Base-by-base conservation (phyloP, 2,113 vertebrate species). In the Myiopsitta monachus region DNA sequence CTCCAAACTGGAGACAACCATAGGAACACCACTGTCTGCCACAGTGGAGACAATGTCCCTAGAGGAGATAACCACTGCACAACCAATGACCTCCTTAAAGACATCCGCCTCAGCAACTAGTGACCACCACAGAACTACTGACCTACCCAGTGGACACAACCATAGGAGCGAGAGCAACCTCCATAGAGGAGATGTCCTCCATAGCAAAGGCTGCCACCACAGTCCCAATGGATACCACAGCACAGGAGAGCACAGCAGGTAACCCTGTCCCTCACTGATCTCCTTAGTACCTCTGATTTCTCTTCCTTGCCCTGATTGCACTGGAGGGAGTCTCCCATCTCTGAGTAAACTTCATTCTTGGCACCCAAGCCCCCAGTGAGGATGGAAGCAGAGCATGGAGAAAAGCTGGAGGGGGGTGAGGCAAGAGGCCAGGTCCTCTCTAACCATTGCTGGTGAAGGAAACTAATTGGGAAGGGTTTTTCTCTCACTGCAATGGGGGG, bases 21-120 rank as follows among this genome's bases (percentile, higher is more conserved):
- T 10, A 59, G 33, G 33, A 59, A 59, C 6, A 39, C 39, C 47
- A 27, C 2, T 5, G 28, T 5, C 11, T 1, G 9, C 44, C 33
- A 39, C 0, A 13, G 81, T 59, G 55, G 33, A n/a, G 33, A n/a
- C 55, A 59, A n/a, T 4, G 4, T n/a, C 55, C 55, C 33, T 7
- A n/a, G 55, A n/a, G n/a, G 26, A 11, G 27, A 36, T 55, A 63
- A 10, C 26, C 21, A 33, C 1, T 2, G 6, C 18, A 46, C 3
- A 2, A 4, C 7, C 3, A 38, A 3, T 0, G 3, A 30, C 11
- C 16, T 33, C 13, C 14, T 3, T 28, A 33, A 55, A 27, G 7
- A 77, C 1, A 3, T 43, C 30, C 17, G 3, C 57, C 57, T 24
- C 57, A 59, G 14, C 33, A 36, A 10, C 33, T n/a, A 59, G 24